These are phyloP conservation scores for Megalurothrips usitatus DNA, from an alignment of 2,888 invertebrate species.

Conservation along the genomic window DNA sequence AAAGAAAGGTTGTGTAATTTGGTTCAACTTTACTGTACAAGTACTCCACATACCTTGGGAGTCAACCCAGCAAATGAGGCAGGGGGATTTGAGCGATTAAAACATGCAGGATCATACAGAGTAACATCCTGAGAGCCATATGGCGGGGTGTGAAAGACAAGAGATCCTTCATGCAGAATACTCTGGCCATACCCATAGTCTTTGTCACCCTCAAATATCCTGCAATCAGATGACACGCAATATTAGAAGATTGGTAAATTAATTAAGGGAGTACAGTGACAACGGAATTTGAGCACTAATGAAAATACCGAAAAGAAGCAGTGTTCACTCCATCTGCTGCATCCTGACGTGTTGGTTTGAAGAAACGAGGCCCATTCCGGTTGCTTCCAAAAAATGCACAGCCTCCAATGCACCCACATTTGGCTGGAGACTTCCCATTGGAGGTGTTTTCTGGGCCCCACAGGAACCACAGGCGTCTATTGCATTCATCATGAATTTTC, in stretches of 20 bases:
- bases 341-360: constrained; percentile 77
- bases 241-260: constrained; percentile 6
- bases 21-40: background rate
- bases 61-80: background rate
- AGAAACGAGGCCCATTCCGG: constrained; percentile 80
- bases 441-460: constrained; percentile 70
- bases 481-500: constrained; percentile 75
- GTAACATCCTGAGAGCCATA: constrained; percentile 71
- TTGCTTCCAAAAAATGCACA: constrained; percentile 93
- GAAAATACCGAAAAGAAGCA: constrained; percentile 63
- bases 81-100: background rate
- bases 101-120: constrained; percentile 37
- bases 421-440: constrained; percentile 58
- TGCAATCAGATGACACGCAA: constrained; percentile 42
- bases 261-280: background rate
- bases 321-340: constrained; percentile 77
- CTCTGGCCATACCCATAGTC: constrained; percentile 94
- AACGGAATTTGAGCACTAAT: background rate
- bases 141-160: constrained; percentile 87
- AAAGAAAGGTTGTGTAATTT: background rate
- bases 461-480: constrained; percentile 88
- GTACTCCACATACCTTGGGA: constrained; percentile 2
- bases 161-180: constrained; percentile 76
- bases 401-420: constrained; percentile 94
- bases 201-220: constrained; percentile 68